Percentiles rank a stretch among this genome's conserved stretches.
Evolutionary conservation across 2,888 invertebrate genomes (phyloP).

Genomic region (Agrypnus murinus): DNA sequence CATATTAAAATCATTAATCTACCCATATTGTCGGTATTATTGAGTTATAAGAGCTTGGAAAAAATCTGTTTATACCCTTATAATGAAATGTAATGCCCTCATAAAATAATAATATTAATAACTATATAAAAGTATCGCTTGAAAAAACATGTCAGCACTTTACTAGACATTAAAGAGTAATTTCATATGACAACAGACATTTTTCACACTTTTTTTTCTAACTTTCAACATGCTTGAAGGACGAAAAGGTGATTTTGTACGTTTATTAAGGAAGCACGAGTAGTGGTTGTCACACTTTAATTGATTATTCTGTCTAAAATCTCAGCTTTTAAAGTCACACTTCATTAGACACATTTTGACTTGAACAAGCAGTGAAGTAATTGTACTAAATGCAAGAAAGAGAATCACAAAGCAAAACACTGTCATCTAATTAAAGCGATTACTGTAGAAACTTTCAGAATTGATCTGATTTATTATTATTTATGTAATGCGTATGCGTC

Average conservation of each 20-base stretch:
- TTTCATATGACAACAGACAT: conserved; percentile 14
- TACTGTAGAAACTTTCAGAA: too few species aligned
- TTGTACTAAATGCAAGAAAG: too few species aligned
- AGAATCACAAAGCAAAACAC: too few species aligned
- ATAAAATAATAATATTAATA: conserved; percentile 49
- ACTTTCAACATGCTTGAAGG: conserved; percentile 1
- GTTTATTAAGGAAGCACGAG: not conserved
- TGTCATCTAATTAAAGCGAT: too few species aligned
- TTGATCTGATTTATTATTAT: too few species aligned
- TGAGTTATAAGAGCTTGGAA: conserved; percentile 47
- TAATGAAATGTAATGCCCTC: conserved; percentile 47
- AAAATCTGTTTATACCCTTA: conserved; percentile 51
- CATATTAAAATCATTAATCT: conserved; percentile 45
- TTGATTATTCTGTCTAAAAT: too few species aligned
- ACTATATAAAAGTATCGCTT: conserved; percentile 43
- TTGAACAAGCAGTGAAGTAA: too few species aligned
- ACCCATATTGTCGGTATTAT: conserved; percentile 49
- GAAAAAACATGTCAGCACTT: conserved; percentile 38
- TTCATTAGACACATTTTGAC: too few species aligned
- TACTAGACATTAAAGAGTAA: conserved; percentile 21
- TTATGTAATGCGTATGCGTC: too few species aligned
- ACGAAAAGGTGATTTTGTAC: not conserved
- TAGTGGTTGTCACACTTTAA: too few species aligned
- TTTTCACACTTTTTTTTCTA: conserved; percentile 8
- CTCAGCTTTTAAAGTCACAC: too few species aligned